A percentile compares a stretch with the other conserved stretches of the same genome.
Conservation (phyloP, 1,140 invertebrate genomes). For the Coptotermes formosanus region DNA sequence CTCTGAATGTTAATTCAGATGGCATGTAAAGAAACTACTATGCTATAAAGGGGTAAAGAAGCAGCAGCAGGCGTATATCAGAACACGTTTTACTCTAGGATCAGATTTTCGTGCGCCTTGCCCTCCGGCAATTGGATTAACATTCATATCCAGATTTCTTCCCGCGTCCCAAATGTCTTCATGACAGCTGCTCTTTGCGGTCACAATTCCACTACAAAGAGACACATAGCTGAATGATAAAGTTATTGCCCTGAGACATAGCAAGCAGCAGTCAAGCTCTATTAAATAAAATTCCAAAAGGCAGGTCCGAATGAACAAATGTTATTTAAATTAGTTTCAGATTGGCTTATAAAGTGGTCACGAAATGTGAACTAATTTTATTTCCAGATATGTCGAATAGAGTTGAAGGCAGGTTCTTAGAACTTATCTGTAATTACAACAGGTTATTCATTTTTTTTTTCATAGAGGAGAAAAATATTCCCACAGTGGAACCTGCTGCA, state of each 20-base stretch:
- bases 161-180: not conserved
- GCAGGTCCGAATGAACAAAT: not conserved
- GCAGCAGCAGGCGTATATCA: too few species aligned
- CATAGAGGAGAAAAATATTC: too few species aligned
- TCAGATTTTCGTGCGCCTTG: not conserved
- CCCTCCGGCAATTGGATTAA: not conserved
- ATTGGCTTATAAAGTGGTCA: not conserved
- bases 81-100: too few species aligned
- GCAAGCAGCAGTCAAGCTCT: not conserved
- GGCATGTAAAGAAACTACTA: too few species aligned
- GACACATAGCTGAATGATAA: not conserved
- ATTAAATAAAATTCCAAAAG: not conserved
- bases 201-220: conserved; percentile 1
- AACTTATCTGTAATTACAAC: not conserved
- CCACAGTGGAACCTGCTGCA: too few species aligned
- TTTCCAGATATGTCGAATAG: not conserved
- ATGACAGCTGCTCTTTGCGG: not conserved
- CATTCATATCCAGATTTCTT: not conserved
- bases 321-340: conserved; percentile 1
- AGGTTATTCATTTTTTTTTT: too few species aligned
- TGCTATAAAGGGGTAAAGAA: too few species aligned
- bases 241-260: not conserved
- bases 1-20: too few species aligned
- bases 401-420: not conserved
- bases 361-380: not conserved